Base-by-base conservation (phyloP, 1,140 invertebrate genomes). In the Aphelenchoides besseyi region DNA sequence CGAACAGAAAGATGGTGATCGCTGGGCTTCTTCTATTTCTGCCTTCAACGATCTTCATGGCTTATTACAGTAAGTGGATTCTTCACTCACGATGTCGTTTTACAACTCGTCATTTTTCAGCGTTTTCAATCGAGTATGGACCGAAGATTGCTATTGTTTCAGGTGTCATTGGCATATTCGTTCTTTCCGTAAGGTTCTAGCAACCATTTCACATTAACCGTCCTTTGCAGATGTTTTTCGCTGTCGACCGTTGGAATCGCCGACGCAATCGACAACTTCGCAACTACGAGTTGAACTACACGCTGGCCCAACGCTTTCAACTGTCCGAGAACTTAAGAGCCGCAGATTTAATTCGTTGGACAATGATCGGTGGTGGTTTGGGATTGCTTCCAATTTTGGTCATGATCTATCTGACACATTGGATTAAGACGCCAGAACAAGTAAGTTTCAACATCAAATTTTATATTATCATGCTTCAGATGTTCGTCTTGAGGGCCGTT, bases 61-160 rank as follows among this genome's bases (percentile, higher is more conserved):
- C 55, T 8, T 59, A 59, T 33, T 59, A 8, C 55, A 59, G 55
- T 59, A 59, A 59, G 55, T 33, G 5, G 55, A 29, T 59, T 59
- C 12, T 16, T 23, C 23, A 59, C 5, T 5, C 26, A 8, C 12
- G 18, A 59, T 8, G 5, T n/a, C n/a, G n/a, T n/a, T 18, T 59
- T 59, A 8, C 23, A 59, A 59, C n/a, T 18, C 55, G 5, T 59
- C n/a, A n/a, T 8, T 28, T 5, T 59, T 28, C 18, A 59, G 55
- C 18, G 55, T 59, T 59, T 8, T 59, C 18, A 8, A 23, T 59
- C 16, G 55, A 59, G 18, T 59, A 59, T 23, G 55, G 55, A 12
- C 16, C 5, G 55, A 28, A 8, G 23, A 18, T 59, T 33, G 32
- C 55, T 8, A 8, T 59, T 5, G 32, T 59, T 59, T 5, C 5